Conservation (phyloP, 2,888 invertebrate genomes). For the Pseudeuparius sepicola region DNA sequence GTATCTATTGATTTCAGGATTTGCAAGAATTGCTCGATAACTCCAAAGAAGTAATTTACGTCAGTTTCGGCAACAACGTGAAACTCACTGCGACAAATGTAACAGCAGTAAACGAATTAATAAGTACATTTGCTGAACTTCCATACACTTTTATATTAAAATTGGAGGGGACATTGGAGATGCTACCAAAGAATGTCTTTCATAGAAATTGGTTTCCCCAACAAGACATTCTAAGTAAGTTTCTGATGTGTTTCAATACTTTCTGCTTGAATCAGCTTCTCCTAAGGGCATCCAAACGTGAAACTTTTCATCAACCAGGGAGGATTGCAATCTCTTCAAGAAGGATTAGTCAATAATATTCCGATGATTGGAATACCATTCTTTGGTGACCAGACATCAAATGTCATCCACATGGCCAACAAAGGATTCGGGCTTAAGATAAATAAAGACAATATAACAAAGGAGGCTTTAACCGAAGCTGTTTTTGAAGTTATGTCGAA, state of each 20-base stretch:
- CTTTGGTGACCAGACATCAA: conserved; percentile 24
- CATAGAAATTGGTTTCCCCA: conserved; percentile 32
- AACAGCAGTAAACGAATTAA: conserved; percentile 14
- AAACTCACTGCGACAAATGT: conserved; percentile 18
- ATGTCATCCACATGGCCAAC: conserved; percentile 22
- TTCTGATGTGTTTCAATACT: no score
- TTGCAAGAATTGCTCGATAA: conserved; percentile 20
- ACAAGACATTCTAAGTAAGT: conserved; percentile 29
- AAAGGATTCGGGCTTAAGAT: conserved; percentile 21
- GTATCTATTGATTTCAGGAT: conserved; percentile 22
- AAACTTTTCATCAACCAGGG: conserved; percentile 36
- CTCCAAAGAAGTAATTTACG: conserved; percentile 23
- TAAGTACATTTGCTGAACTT: conserved; percentile 18
- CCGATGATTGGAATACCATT: conserved; percentile 25
- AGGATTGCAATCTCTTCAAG: conserved; percentile 26
- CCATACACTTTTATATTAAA: conserved; percentile 22
- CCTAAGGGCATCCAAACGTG: conserved; percentile 39
- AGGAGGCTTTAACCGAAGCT: conserved; percentile 17
- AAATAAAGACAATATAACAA: conserved; percentile 19
- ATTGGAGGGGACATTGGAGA: conserved; percentile 14
- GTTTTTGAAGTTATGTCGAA: conserved; percentile 22
- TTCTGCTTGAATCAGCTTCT: no score
- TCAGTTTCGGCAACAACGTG: conserved; percentile 25
- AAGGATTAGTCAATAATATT: conserved; percentile 20
- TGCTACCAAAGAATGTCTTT: conserved; percentile 30